Conservation (phyloP, 2,113 vertebrate species). For the Oreochromis aureus region DNA sequence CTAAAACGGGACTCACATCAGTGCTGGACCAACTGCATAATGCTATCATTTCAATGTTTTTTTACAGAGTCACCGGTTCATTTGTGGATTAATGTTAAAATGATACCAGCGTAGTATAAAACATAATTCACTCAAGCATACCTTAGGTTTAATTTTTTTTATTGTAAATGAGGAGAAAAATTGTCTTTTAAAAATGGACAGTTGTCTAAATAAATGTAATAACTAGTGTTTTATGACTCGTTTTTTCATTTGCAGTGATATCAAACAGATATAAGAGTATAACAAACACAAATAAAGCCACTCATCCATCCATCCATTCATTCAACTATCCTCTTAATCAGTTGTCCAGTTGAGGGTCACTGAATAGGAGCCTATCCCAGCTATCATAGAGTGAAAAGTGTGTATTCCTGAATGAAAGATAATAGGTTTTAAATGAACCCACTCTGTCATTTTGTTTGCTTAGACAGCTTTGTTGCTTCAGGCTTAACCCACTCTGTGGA, state of each 20-base stretch:
- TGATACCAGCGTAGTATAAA: neutral
- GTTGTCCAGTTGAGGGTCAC: neutral
- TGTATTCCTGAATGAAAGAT: neutral
- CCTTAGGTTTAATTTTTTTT: neutral
- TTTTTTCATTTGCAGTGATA: neutral
- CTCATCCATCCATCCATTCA: neutral
- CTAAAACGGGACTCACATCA: neutral
- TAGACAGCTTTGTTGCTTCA: neutral
- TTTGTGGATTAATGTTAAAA: neutral
- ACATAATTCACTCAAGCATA: neutral
- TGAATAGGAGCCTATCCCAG: neutral
- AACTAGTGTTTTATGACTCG: neutral
- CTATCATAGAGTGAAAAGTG: neutral
- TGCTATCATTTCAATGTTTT: neutral
- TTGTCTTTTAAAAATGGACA: neutral
- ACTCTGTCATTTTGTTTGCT: neutral
- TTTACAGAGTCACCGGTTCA: neutral
- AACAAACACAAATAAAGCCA: neutral
- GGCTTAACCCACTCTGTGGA: neutral
- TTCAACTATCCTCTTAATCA: neutral
- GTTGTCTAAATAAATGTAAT: neutral
- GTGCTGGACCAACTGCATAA: neutral
- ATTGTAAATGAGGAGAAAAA: neutral
- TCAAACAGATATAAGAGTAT: rapidly evolving
- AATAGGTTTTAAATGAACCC: neutral